These are phyloP conservation scores for Oryzaephilus surinamensis DNA, from an alignment of 1,140 invertebrate genomes.

Conservation along the genomic window DNA sequence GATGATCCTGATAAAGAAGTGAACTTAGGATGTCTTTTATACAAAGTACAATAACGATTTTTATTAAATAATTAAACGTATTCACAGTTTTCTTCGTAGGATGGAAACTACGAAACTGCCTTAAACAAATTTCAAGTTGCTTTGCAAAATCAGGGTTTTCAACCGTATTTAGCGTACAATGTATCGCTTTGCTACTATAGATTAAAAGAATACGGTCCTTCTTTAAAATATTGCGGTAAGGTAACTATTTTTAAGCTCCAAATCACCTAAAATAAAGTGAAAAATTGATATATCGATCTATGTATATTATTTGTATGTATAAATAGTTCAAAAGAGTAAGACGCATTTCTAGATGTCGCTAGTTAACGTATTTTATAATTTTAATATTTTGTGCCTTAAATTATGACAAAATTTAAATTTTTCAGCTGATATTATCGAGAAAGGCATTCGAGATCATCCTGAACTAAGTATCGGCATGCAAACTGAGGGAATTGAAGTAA, in stretches of 20 bases:
- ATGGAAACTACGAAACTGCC: slow-evolving; percentile 82
- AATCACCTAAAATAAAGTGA: neutral
- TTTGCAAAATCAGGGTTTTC: slow-evolving; percentile 78
- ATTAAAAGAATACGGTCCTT: slow-evolving; percentile 85
- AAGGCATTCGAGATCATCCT: slow-evolving; percentile 92
- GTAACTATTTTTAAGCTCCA: neutral
- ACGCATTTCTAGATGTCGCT: too few species aligned
- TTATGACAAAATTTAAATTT: too few species aligned
- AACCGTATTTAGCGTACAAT: slow-evolving; percentile 90
- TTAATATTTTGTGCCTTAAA: too few species aligned
- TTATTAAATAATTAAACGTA: neutral
- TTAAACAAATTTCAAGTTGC: slow-evolving; percentile 85
- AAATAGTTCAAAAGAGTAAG: too few species aligned
- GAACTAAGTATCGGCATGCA: slow-evolving; percentile 96
- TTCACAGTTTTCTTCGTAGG: slow-evolving; percentile 39
- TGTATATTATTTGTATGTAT: too few species aligned
- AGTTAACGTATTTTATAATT: too few species aligned
- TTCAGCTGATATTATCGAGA: slow-evolving; percentile 87
- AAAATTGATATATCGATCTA: neutral
- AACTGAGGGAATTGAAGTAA: slow-evolving; percentile 93
- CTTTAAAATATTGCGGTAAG: slow-evolving; percentile 72
- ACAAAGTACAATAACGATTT: slow-evolving; percentile 72
- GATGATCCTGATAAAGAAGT: slow-evolving; percentile 92
- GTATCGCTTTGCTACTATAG: slow-evolving; percentile 92
- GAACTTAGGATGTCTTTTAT: slow-evolving; percentile 92